Evolutionary conservation across 2,113 vertebrate species (phyloP).

Genomic region (Cyrtonyx montezumae): DNA sequence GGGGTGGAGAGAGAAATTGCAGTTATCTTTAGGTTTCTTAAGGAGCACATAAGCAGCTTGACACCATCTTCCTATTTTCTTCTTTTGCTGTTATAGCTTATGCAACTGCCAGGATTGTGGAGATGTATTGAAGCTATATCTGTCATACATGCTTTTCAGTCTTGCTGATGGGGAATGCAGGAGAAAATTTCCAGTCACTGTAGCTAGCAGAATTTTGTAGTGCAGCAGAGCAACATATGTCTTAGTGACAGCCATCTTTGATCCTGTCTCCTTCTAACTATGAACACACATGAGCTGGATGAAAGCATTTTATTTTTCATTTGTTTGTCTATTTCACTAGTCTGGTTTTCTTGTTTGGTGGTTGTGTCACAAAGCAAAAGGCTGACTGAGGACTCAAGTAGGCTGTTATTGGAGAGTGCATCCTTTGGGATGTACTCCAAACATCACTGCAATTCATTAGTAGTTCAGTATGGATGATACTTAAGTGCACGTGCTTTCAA

Average conservation of each 20-base stretch:
- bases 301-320: background rate
- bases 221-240: background rate
- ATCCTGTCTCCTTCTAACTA: background rate
- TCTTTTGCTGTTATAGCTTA: background rate
- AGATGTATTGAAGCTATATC: background rate
- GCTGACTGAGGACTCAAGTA: background rate
- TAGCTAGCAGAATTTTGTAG: background rate
- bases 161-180: no score
- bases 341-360: background rate
- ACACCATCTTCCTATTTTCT: background rate
- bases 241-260: background rate
- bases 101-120: background rate
- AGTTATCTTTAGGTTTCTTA: background rate
- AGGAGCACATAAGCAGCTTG: background rate
- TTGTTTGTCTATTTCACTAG: background rate
- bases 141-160: background rate
- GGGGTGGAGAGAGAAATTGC: background rate
- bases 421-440: background rate
- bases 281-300: background rate
- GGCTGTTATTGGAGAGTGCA: background rate
- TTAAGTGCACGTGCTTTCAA: background rate
- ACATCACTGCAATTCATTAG: background rate
- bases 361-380: background rate
- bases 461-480: background rate
- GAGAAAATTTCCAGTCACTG: background rate